Evolutionary conservation across 2,797 vertebrate species (phyloP), one percentile per base, ranked within the genome.

Genomic region (Glossophaga mutica): DNA sequence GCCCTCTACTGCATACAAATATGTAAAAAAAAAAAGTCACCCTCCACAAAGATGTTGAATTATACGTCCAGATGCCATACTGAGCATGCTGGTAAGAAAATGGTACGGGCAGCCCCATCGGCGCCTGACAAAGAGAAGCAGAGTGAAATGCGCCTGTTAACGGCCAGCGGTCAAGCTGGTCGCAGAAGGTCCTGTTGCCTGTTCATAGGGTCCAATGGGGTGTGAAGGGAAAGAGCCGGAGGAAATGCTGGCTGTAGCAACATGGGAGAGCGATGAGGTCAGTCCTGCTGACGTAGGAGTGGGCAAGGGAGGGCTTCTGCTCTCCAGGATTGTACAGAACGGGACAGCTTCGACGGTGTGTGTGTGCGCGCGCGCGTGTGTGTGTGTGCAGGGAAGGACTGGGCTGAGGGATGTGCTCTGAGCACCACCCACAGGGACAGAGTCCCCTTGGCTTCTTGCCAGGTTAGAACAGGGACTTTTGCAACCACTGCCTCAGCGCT

Each of bases 1-100:
- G 98, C 98, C 97, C 98, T 98, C 97, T 97, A 98, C 98, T 98
- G 98, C 97, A 97, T 98, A 98, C 98, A 98, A 97, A 98, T 95
- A 98, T 92, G 81, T 98, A 84, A 97, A 98, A 98, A 84, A 97
- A 98, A 98, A 97, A 97, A 98, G 95, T 95, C 97, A 97, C 97
- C 96, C 94, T 96, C 97, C 97, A 97, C 98, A 96, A 81, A 12
- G 97, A 98, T 98, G 98, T 98, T 98, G 97, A 97, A 97, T 98
- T 97, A 94, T 95, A 98, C 87, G 87, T 98, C 97, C 97, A 93
- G 57, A 97, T n/a, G 97, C 97, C 96, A 95, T 96, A 97, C 97
- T 95, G 97, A 98, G 98, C 98, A 98, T 97, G 98, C 98, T 98
- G 98, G 92, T 98, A 97, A 97, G 98, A 97, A 98, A 98, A 98